A percentile compares a stretch with the other conserved stretches of the same genome.
Conservation (phyloP, 1,140 invertebrate genomes). For the Bombus difficillimus region DNA sequence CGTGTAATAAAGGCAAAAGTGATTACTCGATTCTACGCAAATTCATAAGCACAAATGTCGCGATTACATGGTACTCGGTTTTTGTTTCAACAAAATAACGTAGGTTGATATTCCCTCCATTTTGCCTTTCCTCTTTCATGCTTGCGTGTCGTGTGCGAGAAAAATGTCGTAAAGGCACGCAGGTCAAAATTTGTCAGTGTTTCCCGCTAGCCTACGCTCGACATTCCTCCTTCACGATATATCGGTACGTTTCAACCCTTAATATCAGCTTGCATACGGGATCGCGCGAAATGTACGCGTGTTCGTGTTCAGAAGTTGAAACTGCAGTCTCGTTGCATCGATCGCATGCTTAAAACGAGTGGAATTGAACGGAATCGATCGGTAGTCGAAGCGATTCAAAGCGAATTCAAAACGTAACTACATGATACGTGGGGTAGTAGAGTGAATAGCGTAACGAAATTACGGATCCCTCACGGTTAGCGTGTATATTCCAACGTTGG, state of each 20-base stretch:
- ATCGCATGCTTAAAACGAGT: neutral
- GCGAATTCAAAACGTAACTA: neutral
- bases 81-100: too few relatives aligned
- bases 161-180: neutral
- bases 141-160: neutral
- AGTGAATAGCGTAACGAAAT: neutral
- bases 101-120: neutral
- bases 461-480: neutral
- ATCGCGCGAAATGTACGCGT: neutral
- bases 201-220: too few relatives aligned
- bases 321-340: neutral
- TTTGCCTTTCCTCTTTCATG: neutral
- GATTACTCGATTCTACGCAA: neutral
- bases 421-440: too few relatives aligned
- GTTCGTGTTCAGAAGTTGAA: neutral
- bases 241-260: too few relatives aligned
- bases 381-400: neutral
- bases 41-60: too few relatives aligned
- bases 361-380: neutral
- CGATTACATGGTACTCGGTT: too few relatives aligned
- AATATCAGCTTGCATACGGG: neutral
- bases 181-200: neutral
- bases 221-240: too few relatives aligned
- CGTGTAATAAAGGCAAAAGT: neutral
- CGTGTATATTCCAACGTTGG: neutral